A percentile compares a stretch with the other conserved stretches of the same genome.
phyloP scores from a whole-genome alignment of 2,113 vertebrate species.

The Chloebia gouldiae region DNA sequence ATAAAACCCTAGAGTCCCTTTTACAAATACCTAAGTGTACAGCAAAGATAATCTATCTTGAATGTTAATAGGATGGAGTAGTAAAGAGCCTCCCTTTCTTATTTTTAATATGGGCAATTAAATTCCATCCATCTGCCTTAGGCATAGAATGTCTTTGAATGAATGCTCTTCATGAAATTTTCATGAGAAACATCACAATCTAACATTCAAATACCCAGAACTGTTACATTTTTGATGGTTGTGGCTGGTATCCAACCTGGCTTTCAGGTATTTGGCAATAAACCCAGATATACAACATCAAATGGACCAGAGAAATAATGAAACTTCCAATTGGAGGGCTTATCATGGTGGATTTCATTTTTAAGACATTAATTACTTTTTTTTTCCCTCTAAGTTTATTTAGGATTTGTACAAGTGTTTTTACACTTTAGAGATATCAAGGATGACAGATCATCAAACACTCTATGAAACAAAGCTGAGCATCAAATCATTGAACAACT shows the following conservation, averaged over 20 bases:
- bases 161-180: conserved; percentile 75
- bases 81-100: conserved; percentile 57
- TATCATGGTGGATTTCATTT: conserved; percentile 63
- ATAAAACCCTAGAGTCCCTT: conserved; percentile 11
- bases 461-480: background rate
- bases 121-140: conserved; percentile 63
- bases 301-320: conserved; percentile 64
- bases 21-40: conserved; percentile 34
- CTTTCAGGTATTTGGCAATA: conserved; percentile 87
- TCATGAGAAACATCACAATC: conserved; percentile 75
- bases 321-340: conserved; percentile 69
- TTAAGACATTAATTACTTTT: conserved; percentile 54
- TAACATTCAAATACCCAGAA: conserved; percentile 67
- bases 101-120: conserved; percentile 79
- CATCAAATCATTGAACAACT: background rate
- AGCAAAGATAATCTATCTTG: conserved; percentile 63
- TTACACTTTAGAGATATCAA: conserved; percentile 13
- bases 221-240: conserved; percentile 68
- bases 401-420: conserved; percentile 39
- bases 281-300: conserved; percentile 69
- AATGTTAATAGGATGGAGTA: conserved; percentile 57
- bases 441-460: conserved; percentile 53
- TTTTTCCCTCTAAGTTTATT: conserved; percentile 52
- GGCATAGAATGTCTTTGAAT: conserved; percentile 63
- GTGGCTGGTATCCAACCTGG: conserved; percentile 79